Conservation (phyloP, 2,113 vertebrate species). For the Fregata magnificens region DNA sequence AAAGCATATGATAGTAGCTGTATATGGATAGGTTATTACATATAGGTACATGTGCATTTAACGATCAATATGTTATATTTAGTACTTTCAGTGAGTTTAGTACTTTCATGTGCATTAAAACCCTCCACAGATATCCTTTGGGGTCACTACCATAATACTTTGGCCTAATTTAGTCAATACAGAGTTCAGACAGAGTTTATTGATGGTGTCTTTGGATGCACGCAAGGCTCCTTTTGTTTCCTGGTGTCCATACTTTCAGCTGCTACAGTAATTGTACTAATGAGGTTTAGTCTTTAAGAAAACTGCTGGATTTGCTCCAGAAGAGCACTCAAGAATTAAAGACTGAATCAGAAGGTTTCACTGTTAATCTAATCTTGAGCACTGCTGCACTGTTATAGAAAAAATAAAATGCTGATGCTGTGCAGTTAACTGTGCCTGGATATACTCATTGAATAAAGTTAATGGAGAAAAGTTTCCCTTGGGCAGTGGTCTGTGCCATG, state of each 20-base stretch:
- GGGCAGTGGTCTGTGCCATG: not conserved
- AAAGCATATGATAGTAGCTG: not conserved
- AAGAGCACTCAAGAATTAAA: not conserved
- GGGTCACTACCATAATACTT: not conserved
- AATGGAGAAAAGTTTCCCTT: not conserved
- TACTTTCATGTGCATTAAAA: not conserved
- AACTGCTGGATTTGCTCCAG: not conserved
- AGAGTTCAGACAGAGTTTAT: constrained; percentile 39
- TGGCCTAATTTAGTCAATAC: not conserved
- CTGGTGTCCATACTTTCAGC: not conserved
- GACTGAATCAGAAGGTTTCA: not conserved
- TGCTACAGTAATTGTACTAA: not conserved
- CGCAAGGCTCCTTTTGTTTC: constrained; percentile 24
- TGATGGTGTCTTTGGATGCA: not conserved
- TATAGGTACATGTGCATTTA: not conserved
- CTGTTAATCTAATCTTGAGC: not conserved
- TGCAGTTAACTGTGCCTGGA: not conserved
- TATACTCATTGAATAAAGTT: not conserved
- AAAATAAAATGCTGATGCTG: not conserved
- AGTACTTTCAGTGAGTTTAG: not conserved
- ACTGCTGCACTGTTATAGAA: not conserved
- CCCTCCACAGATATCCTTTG: not conserved
- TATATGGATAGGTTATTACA: not conserved
- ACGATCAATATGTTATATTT: not conserved
- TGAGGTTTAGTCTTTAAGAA: not conserved